Conservation (phyloP, 2,113 vertebrate species). For the Astatoreochromis straeleni region DNA sequence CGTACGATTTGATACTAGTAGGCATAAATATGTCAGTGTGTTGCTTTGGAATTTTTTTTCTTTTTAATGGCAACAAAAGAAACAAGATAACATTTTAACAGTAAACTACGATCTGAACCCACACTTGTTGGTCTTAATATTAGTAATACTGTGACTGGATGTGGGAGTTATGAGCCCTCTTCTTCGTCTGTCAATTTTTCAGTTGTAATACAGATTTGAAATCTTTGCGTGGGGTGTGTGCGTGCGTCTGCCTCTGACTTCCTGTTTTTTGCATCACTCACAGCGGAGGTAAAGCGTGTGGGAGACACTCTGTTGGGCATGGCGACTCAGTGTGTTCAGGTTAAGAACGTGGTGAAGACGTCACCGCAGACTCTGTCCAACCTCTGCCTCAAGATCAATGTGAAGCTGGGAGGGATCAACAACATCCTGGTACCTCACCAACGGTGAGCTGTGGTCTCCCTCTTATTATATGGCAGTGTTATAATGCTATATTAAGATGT, state of each 20-base stretch:
- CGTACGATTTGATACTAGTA: not conserved
- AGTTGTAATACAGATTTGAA: not conserved
- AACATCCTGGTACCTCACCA: conserved; percentile 99
- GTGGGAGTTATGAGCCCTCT: too few relatives aligned
- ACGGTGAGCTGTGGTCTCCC: conserved; percentile 71
- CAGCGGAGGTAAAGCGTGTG: conserved; percentile 96
- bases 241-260: not conserved
- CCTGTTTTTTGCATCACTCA: not conserved
- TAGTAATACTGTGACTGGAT: not conserved
- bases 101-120: not conserved
- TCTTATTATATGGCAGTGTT: not conserved
- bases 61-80: not conserved
- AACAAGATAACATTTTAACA: not conserved
- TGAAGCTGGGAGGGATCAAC: conserved; percentile 98
- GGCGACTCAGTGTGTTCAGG: conserved; percentile 98
- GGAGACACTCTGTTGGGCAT: conserved; percentile 95
- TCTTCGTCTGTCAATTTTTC: fast-evolving
- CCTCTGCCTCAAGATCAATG: conserved; percentile 99
- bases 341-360: conserved; percentile 99
- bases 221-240: not conserved
- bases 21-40: not conserved
- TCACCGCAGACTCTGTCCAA: conserved; percentile 98
- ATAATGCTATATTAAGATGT: not conserved
- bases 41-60: not conserved
- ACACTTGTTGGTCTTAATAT: not conserved